phyloP scores from a whole-genome alignment of 2,888 invertebrate genomes.

The Agriotes lineatus region DNA sequence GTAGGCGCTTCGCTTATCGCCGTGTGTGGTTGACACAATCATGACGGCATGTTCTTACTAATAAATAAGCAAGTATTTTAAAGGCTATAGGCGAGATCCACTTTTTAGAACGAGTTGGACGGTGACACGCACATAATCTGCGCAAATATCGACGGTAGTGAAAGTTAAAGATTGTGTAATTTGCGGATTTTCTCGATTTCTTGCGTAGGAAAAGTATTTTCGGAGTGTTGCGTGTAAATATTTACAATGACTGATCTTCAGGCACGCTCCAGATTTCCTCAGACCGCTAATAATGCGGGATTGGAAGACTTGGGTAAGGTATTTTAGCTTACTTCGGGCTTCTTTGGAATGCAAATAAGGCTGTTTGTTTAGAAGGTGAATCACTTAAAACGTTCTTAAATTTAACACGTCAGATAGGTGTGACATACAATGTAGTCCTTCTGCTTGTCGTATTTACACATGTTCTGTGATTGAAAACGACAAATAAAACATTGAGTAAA shows the following conservation, averaged over 20 bases:
- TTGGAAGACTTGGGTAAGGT: slow-evolving; percentile 14
- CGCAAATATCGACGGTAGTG: neutral
- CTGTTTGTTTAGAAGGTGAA: slow-evolving; percentile 8
- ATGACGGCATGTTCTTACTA: slow-evolving; percentile 14
- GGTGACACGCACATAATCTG: neutral
- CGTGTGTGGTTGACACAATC: slow-evolving; percentile 13
- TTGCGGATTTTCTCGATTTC: neutral
- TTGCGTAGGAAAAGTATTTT: too few relatives aligned
- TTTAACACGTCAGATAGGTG: too few relatives aligned
- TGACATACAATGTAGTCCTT: too few relatives aligned
- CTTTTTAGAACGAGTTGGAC: neutral
- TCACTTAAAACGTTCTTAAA: neutral
- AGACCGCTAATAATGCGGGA: neutral
- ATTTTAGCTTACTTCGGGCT: neutral
- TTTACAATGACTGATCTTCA: neutral
- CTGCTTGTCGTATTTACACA: too few relatives aligned
- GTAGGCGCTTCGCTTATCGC: slow-evolving; percentile 19
- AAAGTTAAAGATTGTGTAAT: neutral
- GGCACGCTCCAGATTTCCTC: neutral
- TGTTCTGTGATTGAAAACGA: slow-evolving; percentile 40
- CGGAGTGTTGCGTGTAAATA: neutral
- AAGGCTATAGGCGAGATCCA: neutral
- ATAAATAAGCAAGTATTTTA: slow-evolving; percentile 8
- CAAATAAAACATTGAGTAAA: too few relatives aligned
- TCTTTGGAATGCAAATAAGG: neutral